Conservation (phyloP, 2,888 invertebrate genomes). For the Tenodera sinensis region DNA sequence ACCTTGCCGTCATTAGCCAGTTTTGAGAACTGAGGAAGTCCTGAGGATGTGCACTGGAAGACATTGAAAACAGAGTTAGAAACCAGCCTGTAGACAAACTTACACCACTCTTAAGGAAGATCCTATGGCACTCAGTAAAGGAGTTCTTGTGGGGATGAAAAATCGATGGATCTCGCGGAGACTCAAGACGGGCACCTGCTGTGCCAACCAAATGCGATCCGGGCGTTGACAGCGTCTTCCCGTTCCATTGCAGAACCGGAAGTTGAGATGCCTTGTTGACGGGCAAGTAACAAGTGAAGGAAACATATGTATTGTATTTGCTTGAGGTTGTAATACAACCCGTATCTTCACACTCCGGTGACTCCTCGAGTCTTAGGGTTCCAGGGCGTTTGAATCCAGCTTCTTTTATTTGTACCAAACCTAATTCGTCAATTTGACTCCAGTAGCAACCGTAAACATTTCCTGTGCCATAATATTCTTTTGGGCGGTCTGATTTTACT, state of each 20-base stretch:
- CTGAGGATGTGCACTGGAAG: too few species aligned
- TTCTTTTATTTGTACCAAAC: background rate
- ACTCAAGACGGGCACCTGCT: conserved; percentile 11
- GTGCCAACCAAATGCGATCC: background rate
- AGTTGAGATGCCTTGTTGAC: background rate
- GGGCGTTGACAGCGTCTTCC: conserved; percentile 22
- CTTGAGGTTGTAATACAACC: background rate
- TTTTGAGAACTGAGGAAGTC: too few species aligned
- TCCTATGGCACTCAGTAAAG: background rate
- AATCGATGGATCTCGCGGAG: background rate
- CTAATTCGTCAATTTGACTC: too few species aligned
- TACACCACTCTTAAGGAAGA: background rate
- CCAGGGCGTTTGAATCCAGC: background rate
- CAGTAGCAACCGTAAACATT: too few species aligned
- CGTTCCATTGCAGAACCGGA: background rate
- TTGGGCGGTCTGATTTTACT: too few species aligned
- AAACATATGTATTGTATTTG: background rate
- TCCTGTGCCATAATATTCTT: too few species aligned
- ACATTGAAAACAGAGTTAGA: background rate
- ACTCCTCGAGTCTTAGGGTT: background rate
- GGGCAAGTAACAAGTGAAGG: background rate
- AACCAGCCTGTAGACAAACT: background rate
- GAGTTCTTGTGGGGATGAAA: conserved; percentile 4
- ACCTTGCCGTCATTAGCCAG: too few species aligned
- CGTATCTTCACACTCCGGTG: background rate